These are phyloP conservation scores for Coecobrya sp. DNA, from an alignment of 2,888 invertebrate species.

Conservation along the genomic window DNA sequence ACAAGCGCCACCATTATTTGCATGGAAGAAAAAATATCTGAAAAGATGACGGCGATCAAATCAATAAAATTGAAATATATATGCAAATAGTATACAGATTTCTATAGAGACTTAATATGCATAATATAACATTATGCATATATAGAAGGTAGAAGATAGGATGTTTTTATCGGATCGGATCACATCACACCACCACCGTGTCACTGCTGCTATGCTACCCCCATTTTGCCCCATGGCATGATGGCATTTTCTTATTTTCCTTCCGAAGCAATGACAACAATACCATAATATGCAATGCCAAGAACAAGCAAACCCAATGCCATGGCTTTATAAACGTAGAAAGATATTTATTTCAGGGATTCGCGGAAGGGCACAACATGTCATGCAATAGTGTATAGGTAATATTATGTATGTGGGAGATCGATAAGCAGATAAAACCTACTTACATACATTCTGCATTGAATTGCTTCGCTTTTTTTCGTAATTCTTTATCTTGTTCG, in stretches of 20 bases:
- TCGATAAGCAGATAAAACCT: conserved; percentile 26
- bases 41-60: conserved; percentile 21
- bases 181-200: conserved; percentile 48
- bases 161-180: conserved; percentile 24
- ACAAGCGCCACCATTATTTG: neutral
- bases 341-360: conserved; percentile 1
- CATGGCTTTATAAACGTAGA: neutral
- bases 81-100: neutral
- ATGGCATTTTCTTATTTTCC: conserved; percentile 10
- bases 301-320: neutral
- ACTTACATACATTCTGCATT: neutral
- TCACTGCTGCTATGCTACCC: conserved; percentile 18
- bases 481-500: neutral
- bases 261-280: conserved; percentile 21
- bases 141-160: neutral
- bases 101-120: neutral
- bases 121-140: neutral
- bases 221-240: conserved; percentile 27
- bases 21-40: neutral
- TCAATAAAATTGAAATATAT: conserved; percentile 28
- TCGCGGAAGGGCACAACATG: neutral
- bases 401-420: neutral
- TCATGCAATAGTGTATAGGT: neutral
- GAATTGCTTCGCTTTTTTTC: neutral
- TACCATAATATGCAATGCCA: neutral